Conservation (phyloP, 2,113 vertebrate genomes). For the Sander lucioperca region DNA sequence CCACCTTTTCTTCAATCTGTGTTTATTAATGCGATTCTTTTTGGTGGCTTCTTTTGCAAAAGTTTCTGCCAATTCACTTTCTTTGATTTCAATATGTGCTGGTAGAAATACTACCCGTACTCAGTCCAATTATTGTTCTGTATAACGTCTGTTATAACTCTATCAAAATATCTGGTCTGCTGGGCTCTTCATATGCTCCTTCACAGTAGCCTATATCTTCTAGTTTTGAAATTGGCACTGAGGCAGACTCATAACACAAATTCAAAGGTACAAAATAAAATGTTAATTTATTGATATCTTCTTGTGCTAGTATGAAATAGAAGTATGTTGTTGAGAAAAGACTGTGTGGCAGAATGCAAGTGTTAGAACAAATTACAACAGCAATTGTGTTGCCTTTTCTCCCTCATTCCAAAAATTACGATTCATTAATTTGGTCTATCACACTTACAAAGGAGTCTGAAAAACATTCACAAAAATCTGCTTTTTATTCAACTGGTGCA, state of each 20-base stretch:
- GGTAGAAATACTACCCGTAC: neutral
- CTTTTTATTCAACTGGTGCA: constrained; percentile 78
- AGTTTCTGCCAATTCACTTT: neutral
- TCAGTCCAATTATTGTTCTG: neutral
- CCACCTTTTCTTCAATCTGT: too few species aligned
- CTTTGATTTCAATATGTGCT: neutral
- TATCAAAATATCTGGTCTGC: neutral
- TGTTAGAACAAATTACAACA: neutral
- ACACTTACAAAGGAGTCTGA: constrained; percentile 32
- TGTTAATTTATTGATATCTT: neutral
- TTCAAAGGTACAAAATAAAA: neutral
- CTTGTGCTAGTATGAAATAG: neutral
- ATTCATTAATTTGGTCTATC: neutral
- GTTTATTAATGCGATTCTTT: neutral
- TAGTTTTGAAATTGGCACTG: neutral
- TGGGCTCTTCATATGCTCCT: neutral
- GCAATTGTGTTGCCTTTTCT: neutral
- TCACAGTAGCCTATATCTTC: neutral
- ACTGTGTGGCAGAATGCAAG: neutral
- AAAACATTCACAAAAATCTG: constrained; percentile 64
- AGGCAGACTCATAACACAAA: neutral
- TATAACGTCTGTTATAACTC: neutral
- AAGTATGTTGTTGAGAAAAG: neutral
- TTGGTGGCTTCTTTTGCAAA: neutral
- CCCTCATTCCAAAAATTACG: neutral